Evolutionary conservation across 2,113 vertebrate genomes (phyloP), one percentile per base, ranked within the genome.

Genomic region (Sylvietta virens): DNA sequence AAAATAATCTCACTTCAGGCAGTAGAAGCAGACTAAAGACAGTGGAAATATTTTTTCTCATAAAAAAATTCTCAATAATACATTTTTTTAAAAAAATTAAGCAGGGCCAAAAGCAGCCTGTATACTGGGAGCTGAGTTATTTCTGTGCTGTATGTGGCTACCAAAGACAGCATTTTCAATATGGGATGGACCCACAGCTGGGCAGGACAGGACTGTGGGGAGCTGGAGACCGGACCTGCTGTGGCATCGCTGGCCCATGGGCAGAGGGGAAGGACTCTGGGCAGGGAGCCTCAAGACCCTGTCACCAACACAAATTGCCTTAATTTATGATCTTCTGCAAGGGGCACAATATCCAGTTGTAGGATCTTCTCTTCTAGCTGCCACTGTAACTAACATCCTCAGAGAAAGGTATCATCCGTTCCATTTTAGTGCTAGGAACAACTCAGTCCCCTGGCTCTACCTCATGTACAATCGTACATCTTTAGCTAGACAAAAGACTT

Each of bases 361-460:
- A 70, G 28, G 19, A 74, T n/a, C 48, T 54, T 70, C 26, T 84
- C 28, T 66, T 70, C 47, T 31, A 58, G 47, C 20, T 78, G 48
- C 26, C 3, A 3, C 47, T 0, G 1, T 45, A 45, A 58, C 21
- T 19, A 50, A 30, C 1, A 1, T 20, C 44, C 51, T 70, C 81
- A 90, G 47, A 47, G 58, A 66, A 67, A 81, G 35, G 9, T 3
- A 39, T 3, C 2, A 31, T 11, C 31, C 48, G 51, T 74, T 53
- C 47, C 45, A 15, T 56, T 65, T 60, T 44, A 80, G 48, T 31
- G 19, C 30, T 33, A 27, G n/a, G 42, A 87, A 28, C 19, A 73
- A 33, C 21, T 60, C 48, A 23, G 31, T 48, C 12, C 9, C 23
- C 40, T 40, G 21, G 11, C 24, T 23, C 42, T 73, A 8, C 47